These are phyloP conservation scores for Tenthredo scrophulariae DNA, from an alignment of 2,888 invertebrate species.

Conservation along the genomic window DNA sequence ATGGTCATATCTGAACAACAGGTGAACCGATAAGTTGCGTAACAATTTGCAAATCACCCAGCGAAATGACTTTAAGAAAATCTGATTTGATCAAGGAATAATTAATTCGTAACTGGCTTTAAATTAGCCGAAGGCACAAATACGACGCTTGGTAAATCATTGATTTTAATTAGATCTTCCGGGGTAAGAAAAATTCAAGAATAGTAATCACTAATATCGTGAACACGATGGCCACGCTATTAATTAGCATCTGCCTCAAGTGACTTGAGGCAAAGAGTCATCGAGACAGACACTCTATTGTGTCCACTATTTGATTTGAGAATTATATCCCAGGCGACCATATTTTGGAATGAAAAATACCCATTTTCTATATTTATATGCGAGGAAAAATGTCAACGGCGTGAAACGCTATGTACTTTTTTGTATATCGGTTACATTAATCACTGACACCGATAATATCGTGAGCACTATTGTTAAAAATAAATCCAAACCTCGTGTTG, in stretches of 20 bases:
- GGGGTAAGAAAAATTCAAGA: neutral
- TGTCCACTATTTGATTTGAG: neutral
- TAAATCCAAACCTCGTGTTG: neutral
- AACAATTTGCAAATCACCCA: slow-evolving; percentile 3
- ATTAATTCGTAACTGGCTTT: neutral
- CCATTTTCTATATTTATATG: neutral
- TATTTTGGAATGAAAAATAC: neutral
- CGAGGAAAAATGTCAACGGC: neutral
- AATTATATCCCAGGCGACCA: slow-evolving; percentile 18
- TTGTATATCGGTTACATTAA: neutral
- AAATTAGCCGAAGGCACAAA: neutral
- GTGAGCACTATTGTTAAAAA: neutral
- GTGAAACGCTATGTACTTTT: neutral
- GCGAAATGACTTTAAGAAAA: neutral
- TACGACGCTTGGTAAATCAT: slow-evolving; percentile 3
- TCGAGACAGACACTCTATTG: slow-evolving; percentile 17
- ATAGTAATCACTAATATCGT: neutral
- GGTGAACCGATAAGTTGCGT: slow-evolving; percentile 2
- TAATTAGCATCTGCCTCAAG: neutral
- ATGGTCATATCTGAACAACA: neutral
- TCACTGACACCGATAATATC: neutral
- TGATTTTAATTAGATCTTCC: slow-evolving; percentile 41
- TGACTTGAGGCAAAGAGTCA: slow-evolving; percentile 10
- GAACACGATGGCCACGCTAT: neutral
- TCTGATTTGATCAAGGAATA: slow-evolving; percentile 17